Evolutionary conservation across 2,113 vertebrate genomes (phyloP).

Genomic region (Capreolus pygargus): DNA sequence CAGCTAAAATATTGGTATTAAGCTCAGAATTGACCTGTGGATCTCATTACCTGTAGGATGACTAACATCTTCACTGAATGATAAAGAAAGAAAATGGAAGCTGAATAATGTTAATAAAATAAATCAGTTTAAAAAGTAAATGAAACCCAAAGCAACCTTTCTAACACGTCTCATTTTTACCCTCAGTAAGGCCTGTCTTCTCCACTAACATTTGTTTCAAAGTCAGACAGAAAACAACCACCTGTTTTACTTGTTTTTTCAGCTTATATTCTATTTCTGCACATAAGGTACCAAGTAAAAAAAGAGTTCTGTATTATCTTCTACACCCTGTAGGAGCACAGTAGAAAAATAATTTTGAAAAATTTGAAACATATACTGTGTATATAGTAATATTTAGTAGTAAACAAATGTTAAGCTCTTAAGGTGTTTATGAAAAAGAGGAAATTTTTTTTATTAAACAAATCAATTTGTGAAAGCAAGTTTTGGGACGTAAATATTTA

Average conservation of each 20-base stretch:
- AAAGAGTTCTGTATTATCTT: not conserved
- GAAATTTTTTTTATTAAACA: not conserved
- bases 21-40: not conserved
- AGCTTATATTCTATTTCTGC: not conserved
- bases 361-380: not conserved
- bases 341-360: not conserved
- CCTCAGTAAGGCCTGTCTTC: not conserved
- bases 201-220: not conserved
- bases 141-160: not conserved
- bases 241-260: not conserved
- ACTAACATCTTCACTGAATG: constrained; percentile 22
- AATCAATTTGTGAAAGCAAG: not conserved
- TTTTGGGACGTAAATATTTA: not conserved
- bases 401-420: not conserved
- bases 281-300: not conserved
- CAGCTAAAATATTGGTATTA: not conserved
- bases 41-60: constrained; percentile 32
- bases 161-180: not conserved
- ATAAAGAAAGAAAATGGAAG: constrained; percentile 6
- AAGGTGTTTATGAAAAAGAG: not conserved
- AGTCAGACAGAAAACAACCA: not conserved
- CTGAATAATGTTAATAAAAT: constrained; percentile 6
- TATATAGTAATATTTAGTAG: accelerated
- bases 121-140: constrained; percentile 24
- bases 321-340: not conserved